phyloP scores from a whole-genome alignment of 2,797 vertebrate genomes.

The Falco biarmicus region DNA sequence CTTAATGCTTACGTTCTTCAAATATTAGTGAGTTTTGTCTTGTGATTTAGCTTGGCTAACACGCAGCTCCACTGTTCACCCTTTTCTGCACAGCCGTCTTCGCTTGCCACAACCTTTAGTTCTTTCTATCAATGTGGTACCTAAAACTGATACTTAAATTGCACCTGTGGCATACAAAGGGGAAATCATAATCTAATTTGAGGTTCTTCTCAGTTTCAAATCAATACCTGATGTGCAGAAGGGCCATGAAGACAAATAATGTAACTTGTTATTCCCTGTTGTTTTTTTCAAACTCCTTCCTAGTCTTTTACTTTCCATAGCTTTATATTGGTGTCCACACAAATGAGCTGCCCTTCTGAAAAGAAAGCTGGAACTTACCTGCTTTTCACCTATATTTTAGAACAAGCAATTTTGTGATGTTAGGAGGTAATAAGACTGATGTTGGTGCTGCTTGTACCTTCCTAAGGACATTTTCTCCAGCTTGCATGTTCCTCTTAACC shows the following conservation, averaged over 20 bases:
- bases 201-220: neutral
- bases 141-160: neutral
- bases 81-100: neutral
- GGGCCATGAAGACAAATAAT: neutral
- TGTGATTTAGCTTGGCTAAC: neutral
- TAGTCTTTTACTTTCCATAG: neutral
- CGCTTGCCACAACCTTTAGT: neutral
- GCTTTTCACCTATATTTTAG: neutral
- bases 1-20: neutral
- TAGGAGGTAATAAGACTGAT: neutral
- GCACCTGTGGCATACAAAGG: conserved; percentile 14
- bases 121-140: neutral
- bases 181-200: conserved; percentile 18
- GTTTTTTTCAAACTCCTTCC: neutral
- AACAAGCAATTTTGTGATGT: neutral
- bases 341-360: neutral
- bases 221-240: neutral
- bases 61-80: neutral
- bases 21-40: neutral
- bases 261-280: neutral
- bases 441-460: neutral
- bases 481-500: neutral
- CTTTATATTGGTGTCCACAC: neutral
- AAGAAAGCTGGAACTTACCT: neutral
- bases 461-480: neutral